These are phyloP conservation scores for Gobio gobio DNA, from an alignment of 2,113 vertebrate genomes.

Conservation along the genomic window DNA sequence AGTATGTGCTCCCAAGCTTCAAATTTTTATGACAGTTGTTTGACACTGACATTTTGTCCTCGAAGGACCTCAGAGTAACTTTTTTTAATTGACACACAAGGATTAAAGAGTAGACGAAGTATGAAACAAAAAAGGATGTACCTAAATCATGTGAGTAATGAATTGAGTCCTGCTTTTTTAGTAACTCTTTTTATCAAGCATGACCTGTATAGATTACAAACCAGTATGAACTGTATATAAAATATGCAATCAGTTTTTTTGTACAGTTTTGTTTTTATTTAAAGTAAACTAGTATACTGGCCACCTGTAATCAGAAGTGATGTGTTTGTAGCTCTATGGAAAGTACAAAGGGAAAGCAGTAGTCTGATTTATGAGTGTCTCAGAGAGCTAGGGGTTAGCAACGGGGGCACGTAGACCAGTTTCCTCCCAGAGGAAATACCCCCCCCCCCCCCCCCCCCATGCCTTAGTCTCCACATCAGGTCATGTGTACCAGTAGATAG, in stretches of 20 bases:
- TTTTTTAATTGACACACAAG: no score
- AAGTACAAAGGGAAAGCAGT: slow-evolving; percentile 32
- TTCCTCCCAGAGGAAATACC: slow-evolving; percentile 58
- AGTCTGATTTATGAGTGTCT: slow-evolving; percentile 48
- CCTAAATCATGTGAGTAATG: no score
- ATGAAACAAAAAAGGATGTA: no score
- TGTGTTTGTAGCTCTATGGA: slow-evolving; percentile 2
- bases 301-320: slow-evolving; percentile 26
- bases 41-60: no score
- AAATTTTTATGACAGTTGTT: no score
- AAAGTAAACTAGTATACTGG: background rate
- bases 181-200: no score
- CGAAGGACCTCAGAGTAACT: no score
- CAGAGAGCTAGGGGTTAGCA: slow-evolving; percentile 17
- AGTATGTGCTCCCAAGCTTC: no score
- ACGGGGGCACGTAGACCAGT: slow-evolving; percentile 43
- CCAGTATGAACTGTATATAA: background rate
- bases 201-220: no score
- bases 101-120: no score
- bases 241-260: background rate
- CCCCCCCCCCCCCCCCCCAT: slow-evolving; percentile 15
- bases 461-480: background rate
- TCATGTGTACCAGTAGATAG: background rate
- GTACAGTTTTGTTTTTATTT: background rate
- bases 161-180: no score